phyloP scores from a whole-genome alignment of 2,888 invertebrate genomes.

The Lymantria dispar region DNA sequence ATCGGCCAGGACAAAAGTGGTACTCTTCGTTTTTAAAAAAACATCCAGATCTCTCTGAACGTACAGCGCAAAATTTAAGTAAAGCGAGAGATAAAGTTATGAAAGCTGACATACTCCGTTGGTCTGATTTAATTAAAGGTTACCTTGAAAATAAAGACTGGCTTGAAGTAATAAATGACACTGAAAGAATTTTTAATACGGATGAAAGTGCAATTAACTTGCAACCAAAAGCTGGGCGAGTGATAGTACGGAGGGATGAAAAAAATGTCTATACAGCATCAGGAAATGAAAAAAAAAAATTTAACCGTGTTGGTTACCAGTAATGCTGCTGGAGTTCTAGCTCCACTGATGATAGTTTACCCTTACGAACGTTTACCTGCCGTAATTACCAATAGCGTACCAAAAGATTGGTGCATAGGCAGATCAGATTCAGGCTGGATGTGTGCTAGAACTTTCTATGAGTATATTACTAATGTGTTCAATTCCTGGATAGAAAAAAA shows the following conservation, averaged over 20 bases:
- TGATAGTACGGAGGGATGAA: neutral
- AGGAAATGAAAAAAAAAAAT: neutral
- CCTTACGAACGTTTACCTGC: conserved; percentile 16
- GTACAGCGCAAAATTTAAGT: neutral
- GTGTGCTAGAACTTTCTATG: conserved; percentile 3
- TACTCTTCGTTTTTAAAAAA: conserved; percentile 17
- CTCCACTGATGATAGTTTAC: conserved; percentile 28
- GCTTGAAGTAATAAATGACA: conserved; percentile 15
- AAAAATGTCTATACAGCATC: neutral
- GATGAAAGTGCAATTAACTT: neutral
- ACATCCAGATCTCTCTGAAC: conserved; percentile 8
- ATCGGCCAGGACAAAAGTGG: conserved; percentile 24
- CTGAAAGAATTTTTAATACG: conserved; percentile 3
- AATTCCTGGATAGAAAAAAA: neutral
- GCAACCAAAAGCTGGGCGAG: neutral
- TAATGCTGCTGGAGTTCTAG: conserved; percentile 26
- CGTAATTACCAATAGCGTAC: neutral
- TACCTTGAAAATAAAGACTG: conserved; percentile 14
- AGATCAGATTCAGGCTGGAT: conserved; percentile 3
- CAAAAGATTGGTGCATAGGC: neutral
- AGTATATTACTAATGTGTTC: neutral
- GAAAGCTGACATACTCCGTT: conserved; percentile 16
- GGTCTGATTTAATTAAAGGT: conserved; percentile 19
- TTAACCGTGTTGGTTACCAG: conserved; percentile 23
- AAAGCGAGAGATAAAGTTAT: conserved; percentile 16